Percentiles rank a stretch among this genome's conserved stretches.
Evolutionary conservation across 2,888 invertebrate genomes (phyloP).

Genomic region (Sepiola atlantica): DNA sequence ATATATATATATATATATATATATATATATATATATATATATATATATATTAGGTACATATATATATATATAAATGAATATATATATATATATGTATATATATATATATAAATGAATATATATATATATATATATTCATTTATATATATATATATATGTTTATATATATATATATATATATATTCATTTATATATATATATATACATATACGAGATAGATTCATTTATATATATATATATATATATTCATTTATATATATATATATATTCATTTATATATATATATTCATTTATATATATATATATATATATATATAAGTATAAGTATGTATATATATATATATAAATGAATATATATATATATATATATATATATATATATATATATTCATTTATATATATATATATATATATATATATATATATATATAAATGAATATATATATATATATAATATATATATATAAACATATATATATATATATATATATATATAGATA

Average conservation of each 20-base stretch:
- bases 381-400: background rate
- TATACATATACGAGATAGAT: too few relatives aligned
- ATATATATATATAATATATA: too few relatives aligned
- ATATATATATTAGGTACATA: background rate
- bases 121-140: background rate
- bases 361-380: background rate
- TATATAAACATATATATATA: too few relatives aligned
- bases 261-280: background rate
- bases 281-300: background rate
- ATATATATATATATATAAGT: background rate
- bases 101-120: background rate
- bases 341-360: too few relatives aligned
- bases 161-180: background rate
- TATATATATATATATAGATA: too few relatives aligned
- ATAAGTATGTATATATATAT: too few relatives aligned
- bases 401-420: too few relatives aligned
- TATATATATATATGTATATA: background rate
- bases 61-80: background rate
- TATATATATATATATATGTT: background rate
- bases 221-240: background rate
- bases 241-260: background rate
- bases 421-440: too few relatives aligned
- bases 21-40: background rate
- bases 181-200: background rate
- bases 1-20: background rate